Evolutionary conservation across 1,140 invertebrate species (phyloP).

Genomic region (Lepidotrigona ventralis): DNA sequence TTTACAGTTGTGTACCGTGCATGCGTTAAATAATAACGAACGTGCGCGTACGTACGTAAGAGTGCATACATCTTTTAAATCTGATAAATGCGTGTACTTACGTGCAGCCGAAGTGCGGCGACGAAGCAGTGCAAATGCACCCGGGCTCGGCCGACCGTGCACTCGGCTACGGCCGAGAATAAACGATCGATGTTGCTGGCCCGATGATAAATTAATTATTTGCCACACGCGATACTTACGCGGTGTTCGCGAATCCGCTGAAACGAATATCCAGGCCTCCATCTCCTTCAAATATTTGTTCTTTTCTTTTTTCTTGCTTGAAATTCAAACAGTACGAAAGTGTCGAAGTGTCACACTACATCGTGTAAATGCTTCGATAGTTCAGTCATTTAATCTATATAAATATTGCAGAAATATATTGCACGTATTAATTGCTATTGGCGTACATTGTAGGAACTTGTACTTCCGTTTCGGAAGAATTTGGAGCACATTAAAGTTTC

Average conservation of each 20-base stretch:
- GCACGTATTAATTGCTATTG: no score
- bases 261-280: neutral
- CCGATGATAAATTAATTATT: slow-evolving; percentile 51
- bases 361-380: no score
- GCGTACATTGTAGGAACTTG: no score
- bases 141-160: neutral
- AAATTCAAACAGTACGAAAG: no score
- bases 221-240: slow-evolving; percentile 20
- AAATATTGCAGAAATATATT: no score
- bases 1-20: slow-evolving; percentile 3
- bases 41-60: slow-evolving; percentile 7
- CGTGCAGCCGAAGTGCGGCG: neutral
- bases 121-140: slow-evolving; percentile 37
- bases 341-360: no score
- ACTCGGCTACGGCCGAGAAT: slow-evolving; percentile 28
- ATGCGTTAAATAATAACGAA: slow-evolving; percentile 8
- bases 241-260: neutral
- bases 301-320: no score
- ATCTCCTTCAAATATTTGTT: no score
- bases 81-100: slow-evolving; percentile 40
- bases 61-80: slow-evolving; percentile 42
- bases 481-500: no score
- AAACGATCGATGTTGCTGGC: slow-evolving; percentile 45
- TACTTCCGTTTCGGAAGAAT: no score
- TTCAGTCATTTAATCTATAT: no score